Evolutionary conservation across 2,797 vertebrate genomes (phyloP).

Genomic region (Malurus splendens): DNA sequence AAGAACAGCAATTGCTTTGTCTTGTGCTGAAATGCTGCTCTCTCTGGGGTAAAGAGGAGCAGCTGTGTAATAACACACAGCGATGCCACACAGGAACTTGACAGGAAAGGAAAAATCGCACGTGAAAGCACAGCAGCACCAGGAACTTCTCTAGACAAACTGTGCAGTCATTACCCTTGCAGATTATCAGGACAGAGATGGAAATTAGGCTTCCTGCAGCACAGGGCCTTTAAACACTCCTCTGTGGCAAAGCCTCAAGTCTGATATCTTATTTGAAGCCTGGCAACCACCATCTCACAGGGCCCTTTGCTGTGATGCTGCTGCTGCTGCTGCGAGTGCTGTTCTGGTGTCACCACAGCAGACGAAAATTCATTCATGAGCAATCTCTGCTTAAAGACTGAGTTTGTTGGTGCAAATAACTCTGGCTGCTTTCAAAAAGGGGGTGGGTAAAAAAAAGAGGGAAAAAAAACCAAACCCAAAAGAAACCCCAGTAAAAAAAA

Average conservation of each 20-base stretch:
- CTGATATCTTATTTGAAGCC: slow-evolving; percentile 31
- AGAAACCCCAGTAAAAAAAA: too few species aligned
- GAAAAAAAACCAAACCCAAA: fast-evolving
- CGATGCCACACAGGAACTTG: background rate
- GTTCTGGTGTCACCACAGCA: background rate
- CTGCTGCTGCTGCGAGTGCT: background rate
- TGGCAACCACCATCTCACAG: background rate
- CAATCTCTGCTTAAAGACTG: background rate
- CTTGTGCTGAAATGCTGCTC: slow-evolving; percentile 14
- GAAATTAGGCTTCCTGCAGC: background rate
- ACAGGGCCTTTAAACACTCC: background rate
- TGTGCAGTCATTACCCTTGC: background rate
- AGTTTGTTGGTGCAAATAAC: background rate
- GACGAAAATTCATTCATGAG: background rate
- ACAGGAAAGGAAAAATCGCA: slow-evolving; percentile 18
- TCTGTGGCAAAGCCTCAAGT: background rate
- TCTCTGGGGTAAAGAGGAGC: background rate
- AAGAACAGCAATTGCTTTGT: slow-evolving; percentile 38
- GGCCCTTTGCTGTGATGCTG: background rate
- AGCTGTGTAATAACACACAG: slow-evolving; percentile 21
- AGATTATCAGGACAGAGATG: background rate
- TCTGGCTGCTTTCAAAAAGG: background rate
- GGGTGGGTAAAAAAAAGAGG: background rate
- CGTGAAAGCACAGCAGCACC: background rate
- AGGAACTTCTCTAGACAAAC: background rate